phyloP scores from a whole-genome alignment of 2,113 vertebrate species.

The Pleuronectes platessa region DNA sequence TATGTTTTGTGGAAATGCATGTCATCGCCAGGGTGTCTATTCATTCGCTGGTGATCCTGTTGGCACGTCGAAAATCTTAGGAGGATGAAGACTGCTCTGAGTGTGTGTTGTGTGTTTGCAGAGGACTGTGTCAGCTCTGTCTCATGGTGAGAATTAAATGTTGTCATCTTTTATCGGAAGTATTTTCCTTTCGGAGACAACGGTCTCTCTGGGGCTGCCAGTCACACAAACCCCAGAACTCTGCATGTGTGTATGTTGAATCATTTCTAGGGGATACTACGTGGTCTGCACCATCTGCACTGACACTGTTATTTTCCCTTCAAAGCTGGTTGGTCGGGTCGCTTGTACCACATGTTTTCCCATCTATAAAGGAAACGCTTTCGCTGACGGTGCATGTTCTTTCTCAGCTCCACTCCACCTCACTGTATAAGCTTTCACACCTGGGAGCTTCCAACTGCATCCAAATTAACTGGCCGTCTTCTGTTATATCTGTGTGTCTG shows the following conservation, averaged over 20 bases:
- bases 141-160: conserved; percentile 56
- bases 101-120: conserved; percentile 5
- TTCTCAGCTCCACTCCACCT: conserved; percentile 27
- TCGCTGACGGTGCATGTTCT: conserved; percentile 48
- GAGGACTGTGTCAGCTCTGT: conserved; percentile 13
- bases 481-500: conserved; percentile 22
- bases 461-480: conserved; percentile 33
- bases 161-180: conserved; percentile 59
- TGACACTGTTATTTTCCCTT: conserved; percentile 35
- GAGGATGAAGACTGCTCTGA: background rate
- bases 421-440: conserved; percentile 38
- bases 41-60: conserved; percentile 32
- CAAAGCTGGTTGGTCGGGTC: conserved; percentile 12
- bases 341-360: conserved; percentile 29
- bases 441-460: conserved; percentile 47
- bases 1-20: conserved; percentile 9
- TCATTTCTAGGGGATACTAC: background rate
- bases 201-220: conserved; percentile 43
- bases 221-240: conserved; percentile 43
- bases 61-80: conserved; percentile 11
- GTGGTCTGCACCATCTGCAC: conserved; percentile 10
- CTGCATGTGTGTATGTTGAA: conserved; percentile 9
- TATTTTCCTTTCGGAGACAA: conserved; percentile 34
- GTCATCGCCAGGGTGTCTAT: conserved; percentile 8
- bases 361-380: conserved; percentile 38